Percentiles rank a stretch among this genome's conserved stretches.
Evolutionary conservation across 2,113 vertebrate genomes (phyloP).

Genomic region (Nyctereutes procyonoides): DNA sequence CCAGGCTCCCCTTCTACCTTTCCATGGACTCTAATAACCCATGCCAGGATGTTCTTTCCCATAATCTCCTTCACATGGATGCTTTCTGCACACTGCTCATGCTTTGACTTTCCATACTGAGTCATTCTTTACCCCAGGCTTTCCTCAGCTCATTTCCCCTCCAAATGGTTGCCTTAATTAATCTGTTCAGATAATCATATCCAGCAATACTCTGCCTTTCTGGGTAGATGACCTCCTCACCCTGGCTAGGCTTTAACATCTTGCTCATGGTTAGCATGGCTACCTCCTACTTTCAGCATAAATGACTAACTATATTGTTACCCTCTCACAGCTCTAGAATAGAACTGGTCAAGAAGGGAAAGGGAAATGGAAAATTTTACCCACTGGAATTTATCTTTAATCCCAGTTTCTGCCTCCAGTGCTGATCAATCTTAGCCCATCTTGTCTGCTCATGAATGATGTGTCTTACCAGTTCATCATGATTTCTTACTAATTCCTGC

Average conservation of each 20-base stretch:
- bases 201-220: rapidly evolving
- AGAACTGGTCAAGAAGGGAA: neutral
- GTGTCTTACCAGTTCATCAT: neutral
- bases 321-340: neutral
- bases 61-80: neutral
- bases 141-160: neutral
- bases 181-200: neutral
- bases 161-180: neutral
- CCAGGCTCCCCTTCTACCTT: neutral
- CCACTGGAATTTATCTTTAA: neutral
- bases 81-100: neutral
- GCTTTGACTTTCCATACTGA: neutral
- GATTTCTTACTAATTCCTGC: constrained; percentile 28
- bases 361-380: neutral
- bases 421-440: neutral
- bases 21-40: neutral
- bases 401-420: neutral
- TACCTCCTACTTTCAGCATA: neutral
- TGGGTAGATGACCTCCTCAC: neutral
- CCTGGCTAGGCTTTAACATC: neutral
- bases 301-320: neutral
- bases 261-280: neutral
- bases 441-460: neutral
- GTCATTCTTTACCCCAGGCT: neutral
- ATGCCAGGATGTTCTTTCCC: neutral